A percentile compares a stretch with the other conserved stretches of the same genome.
phyloP scores from a whole-genome alignment of 2,113 vertebrate genomes.

The Bombycilla garrulus region DNA sequence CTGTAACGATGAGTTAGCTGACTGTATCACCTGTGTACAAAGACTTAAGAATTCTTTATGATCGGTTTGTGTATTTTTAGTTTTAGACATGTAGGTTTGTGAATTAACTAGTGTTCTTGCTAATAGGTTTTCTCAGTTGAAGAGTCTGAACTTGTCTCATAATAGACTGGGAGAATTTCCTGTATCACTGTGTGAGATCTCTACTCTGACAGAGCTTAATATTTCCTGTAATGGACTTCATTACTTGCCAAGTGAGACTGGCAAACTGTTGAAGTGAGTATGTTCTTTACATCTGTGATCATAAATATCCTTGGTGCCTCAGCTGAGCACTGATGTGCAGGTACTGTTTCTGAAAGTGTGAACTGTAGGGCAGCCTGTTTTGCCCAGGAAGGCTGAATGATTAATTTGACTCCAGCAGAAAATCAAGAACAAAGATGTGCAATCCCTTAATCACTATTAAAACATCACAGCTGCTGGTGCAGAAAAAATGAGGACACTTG shows the following conservation, averaged over 20 bases:
- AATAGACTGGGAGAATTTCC: slow-evolving; percentile 92
- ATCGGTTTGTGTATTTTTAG: neutral
- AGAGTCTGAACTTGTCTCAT: slow-evolving; percentile 92
- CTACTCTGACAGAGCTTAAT: slow-evolving; percentile 90
- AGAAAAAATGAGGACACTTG: neutral
- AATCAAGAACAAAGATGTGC: neutral
- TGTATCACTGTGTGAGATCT: slow-evolving; percentile 86
- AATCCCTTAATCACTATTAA: neutral
- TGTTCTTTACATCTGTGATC: neutral
- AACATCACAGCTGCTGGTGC: neutral
- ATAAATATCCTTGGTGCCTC: neutral
- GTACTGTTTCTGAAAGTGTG: neutral
- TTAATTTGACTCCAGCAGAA: neutral
- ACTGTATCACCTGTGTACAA: neutral
- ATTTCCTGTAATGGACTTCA: slow-evolving; percentile 89
- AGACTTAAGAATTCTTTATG: neutral
- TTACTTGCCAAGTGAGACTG: slow-evolving; percentile 80
- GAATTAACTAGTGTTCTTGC: slow-evolving; percentile 37
- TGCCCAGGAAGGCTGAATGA: neutral
- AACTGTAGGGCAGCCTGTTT: neutral
- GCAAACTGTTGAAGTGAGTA: slow-evolving; percentile 86
- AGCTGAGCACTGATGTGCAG: neutral
- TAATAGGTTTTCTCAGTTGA: slow-evolving; percentile 91
- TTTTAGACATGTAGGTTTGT: neutral
- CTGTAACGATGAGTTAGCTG: neutral